Percentiles rank a stretch among this genome's conserved stretches.
These are phyloP conservation scores for Thermophis baileyi DNA, from an alignment of 2,113 vertebrate species.

Conservation along the genomic window DNA sequence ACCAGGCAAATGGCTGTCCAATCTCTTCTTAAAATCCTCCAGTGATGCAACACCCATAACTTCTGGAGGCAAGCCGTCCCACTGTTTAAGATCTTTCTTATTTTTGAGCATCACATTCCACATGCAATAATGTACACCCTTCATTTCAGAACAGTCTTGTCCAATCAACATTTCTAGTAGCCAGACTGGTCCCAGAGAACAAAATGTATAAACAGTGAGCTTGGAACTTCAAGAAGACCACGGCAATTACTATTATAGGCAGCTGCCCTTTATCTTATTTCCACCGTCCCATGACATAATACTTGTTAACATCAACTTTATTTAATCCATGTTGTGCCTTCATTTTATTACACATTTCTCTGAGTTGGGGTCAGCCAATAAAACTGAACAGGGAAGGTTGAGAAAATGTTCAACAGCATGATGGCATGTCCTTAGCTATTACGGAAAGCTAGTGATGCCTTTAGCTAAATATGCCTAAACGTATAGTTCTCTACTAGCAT, in stretches of 20 bases:
- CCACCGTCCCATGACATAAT: background rate
- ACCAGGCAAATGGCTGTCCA: background rate
- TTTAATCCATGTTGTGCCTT: background rate
- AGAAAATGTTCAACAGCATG: background rate
- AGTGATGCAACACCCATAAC: background rate
- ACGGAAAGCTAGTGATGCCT: background rate
- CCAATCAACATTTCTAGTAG: background rate
- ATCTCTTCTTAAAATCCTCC: background rate
- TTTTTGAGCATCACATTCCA: slow-evolving; percentile 4
- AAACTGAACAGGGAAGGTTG: background rate
- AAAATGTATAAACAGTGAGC: background rate
- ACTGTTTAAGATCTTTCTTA: background rate
- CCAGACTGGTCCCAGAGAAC: background rate
- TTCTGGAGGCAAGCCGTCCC: background rate
- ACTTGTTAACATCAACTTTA: background rate
- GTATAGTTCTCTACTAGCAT: background rate
- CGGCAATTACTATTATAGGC: too few species aligned
- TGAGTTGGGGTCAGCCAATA: background rate
- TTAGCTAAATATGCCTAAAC: background rate
- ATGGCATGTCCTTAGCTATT: background rate
- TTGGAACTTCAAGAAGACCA: background rate
- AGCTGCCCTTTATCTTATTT: background rate
- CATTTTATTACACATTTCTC: background rate
- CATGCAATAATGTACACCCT: background rate
- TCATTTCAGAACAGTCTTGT: background rate